phyloP scores from a whole-genome alignment of 2,888 invertebrate genomes.

The Entomobrya proxima region DNA sequence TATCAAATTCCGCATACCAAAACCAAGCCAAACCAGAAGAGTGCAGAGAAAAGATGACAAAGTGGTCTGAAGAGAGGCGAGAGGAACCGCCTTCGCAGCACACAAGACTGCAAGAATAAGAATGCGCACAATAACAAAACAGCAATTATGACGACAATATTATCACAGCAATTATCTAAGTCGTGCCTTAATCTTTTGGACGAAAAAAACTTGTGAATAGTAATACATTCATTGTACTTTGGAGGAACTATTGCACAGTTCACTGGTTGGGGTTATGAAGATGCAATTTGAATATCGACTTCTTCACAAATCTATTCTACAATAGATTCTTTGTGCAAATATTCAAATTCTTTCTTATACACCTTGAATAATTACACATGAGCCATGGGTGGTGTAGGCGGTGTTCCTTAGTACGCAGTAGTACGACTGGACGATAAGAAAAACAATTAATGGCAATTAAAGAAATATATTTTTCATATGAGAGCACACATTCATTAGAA shows the following conservation, averaged over 20 bases:
- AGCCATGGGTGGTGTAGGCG: neutral
- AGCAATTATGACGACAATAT: constrained; percentile 34
- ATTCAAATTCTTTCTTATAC: neutral
- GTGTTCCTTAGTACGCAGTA: neutral
- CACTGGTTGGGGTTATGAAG: neutral
- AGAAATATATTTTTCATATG: neutral
- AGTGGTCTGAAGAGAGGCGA: neutral
- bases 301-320: no score
- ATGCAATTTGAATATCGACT: neutral
- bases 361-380: constrained; percentile 16
- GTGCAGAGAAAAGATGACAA: neutral
- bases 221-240: neutral
- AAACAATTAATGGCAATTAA: constrained; percentile 15
- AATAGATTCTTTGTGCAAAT: no score
- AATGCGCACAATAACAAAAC: neutral
- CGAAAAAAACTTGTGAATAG: neutral
- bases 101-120: neutral
- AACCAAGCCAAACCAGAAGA: neutral
- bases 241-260: neutral
- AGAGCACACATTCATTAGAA: neutral
- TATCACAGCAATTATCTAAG: constrained; percentile 26
- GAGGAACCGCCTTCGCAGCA: constrained; percentile 11
- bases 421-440: neutral
- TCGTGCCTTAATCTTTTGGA: constrained; percentile 5
- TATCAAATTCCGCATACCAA: constrained; percentile 60